These are phyloP conservation scores for Paralichthys olivaceus DNA, from an alignment of 2,113 vertebrate genomes.

Conservation along the genomic window DNA sequence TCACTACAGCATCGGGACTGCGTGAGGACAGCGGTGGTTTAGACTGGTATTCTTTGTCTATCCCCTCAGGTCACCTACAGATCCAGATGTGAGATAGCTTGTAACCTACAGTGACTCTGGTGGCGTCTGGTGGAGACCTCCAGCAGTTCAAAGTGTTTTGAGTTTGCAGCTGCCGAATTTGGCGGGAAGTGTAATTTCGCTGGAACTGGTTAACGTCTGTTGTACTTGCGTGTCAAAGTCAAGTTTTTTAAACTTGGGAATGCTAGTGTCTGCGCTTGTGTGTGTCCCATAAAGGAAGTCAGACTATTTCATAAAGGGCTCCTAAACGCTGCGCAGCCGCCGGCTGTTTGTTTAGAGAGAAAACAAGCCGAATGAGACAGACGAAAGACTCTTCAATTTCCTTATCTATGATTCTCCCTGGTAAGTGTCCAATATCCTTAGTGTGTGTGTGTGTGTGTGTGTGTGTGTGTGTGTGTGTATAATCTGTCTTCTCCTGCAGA, in stretches of 20 bases:
- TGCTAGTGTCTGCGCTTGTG: slow-evolving; percentile 9
- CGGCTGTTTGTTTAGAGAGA: slow-evolving; percentile 71
- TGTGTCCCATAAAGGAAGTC: slow-evolving; percentile 48
- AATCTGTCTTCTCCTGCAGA: slow-evolving; percentile 41
- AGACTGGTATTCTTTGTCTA: slow-evolving; percentile 33
- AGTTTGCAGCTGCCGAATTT: slow-evolving; percentile 61
- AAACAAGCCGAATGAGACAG: slow-evolving; percentile 73
- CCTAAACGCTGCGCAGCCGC: slow-evolving; percentile 53
- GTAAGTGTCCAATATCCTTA: slow-evolving; percentile 76
- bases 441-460: slow-evolving; percentile 21
- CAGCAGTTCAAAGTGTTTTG: slow-evolving; percentile 50
- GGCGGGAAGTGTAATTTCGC: slow-evolving; percentile 46
- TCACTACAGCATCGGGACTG: slow-evolving; percentile 15
- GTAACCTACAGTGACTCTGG: slow-evolving; percentile 45
- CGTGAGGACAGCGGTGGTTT: slow-evolving; percentile 38
- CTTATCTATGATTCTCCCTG: slow-evolving; percentile 77
- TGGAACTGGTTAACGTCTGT: slow-evolving; percentile 47
- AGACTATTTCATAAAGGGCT: slow-evolving; percentile 67
- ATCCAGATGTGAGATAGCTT: slow-evolving; percentile 67
- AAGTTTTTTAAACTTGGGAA: slow-evolving; percentile 5
- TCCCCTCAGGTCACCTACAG: slow-evolving; percentile 58
- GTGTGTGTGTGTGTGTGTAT: slow-evolving; percentile 4
- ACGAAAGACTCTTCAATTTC: slow-evolving; percentile 78
- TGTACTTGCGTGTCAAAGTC: slow-evolving; percentile 26
- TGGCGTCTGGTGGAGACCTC: slow-evolving; percentile 50